Base-by-base conservation (phyloP, 30 jellyfish, hydroid and myxozoan genomes). In the Mastigias papua region DNA sequence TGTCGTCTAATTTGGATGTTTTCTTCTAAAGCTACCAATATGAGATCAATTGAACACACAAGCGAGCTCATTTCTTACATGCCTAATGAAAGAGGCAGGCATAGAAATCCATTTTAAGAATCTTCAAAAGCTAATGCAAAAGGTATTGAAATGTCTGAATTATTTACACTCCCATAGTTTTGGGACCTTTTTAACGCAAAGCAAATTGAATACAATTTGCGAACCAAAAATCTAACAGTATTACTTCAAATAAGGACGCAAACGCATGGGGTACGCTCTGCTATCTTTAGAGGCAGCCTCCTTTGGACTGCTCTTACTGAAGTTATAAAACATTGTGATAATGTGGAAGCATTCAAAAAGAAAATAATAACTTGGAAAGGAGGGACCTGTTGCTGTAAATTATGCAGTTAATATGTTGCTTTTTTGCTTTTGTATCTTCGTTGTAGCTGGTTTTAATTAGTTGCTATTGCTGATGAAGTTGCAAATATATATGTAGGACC, bases 211-310 rank as follows among this genome's bases (percentile, higher is more conserved):
- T n/a, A n/a, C n/a, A n/a, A n/a, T n/a, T n/a, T n/a, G n/a, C n/a
- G n/a, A n/a, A n/a, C n/a, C n/a, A n/a, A 19, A 27, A 33, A 27
- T 71, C 35, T 58, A 51, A 33, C 66, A 33, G 66, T 58, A 33
- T 71, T 51, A 33, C 35, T 19, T 71, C 83, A 71, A 30, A 42
- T 37, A 42, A 42, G 13, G 54, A 42, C 54, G 54, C 54, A 42
- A 42, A 42, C 54, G 13, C 13, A 42, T 42, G 54, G 54, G 13
- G 13, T 8, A 4, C 7, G 13, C 54, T 42, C 54, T 0, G 13
- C 13, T 42, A 42, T 15, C 7, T 42, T 8, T 42, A 42, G 54
- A 42, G 54, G 54, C 13, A 42, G 13, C 54, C 7, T 42, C 54
- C 54, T 42, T 42, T 42, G 54, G 54, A 42, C 7, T 42, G 54